Evolutionary conservation across 2,888 invertebrate species (phyloP), one percentile per base, ranked within the genome.

Genomic region (Scelioninae gen. 2): DNA sequence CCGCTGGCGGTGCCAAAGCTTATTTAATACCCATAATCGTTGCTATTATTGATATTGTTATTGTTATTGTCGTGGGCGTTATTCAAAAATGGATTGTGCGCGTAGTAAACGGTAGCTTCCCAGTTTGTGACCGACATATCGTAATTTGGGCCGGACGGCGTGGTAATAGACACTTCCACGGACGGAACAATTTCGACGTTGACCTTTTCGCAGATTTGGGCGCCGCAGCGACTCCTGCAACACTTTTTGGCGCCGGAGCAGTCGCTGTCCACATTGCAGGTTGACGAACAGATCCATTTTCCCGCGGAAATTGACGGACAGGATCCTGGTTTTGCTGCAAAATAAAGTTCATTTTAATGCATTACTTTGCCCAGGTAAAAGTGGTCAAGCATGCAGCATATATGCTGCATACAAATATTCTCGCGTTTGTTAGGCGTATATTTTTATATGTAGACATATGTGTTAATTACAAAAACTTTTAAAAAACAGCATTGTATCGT

Each of bases 141-240:
- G 6, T 50, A 48, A 43, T 10, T 22, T 7, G 35, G 10, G 10
- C 33, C 52, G 3, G 57, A 22, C 7, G 57, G 0, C 9, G 6
- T 19, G 6, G 43, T 18, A 25, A 74, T 28, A 2, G 77, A 70
- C n/a, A 73, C 7, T 25, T 76, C 75, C 3, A 63, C 13, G 0
- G 75, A 48, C 19, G 60, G 73, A 16, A 63, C 11, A 18, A 64
- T 16, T 22, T 81, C 76, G 2, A 70, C 33, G 2, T 76, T 76
- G 2, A 86, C 84, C 67, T 81, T 83, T 25, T 84, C 85, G 74
- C 90, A 90, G 11, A 87, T 84, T 2, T 87, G 81, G 0, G 89
- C 90, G 0, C 89, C 89, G 70, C 90, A 90, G 2, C 89, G 85
- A 83, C 90, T 90, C 60, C 85, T 81, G 76, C 90, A 90, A 82